phyloP scores from a whole-genome alignment of 2,888 invertebrate species.

The Eupithecia abbreviata region DNA sequence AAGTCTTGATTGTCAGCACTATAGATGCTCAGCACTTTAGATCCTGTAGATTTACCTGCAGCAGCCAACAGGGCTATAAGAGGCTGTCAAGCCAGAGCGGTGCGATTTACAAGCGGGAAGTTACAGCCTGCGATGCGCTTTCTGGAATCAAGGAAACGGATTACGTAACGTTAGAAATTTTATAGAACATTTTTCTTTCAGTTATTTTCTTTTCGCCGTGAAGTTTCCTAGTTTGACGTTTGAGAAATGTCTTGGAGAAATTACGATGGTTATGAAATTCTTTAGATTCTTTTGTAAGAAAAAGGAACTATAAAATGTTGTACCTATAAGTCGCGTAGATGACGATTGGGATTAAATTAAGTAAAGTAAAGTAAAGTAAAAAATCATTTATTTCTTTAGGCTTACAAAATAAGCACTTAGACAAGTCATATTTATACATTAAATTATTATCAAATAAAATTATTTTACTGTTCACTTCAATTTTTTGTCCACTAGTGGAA shows the following conservation, averaged over 20 bases:
- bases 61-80: not conserved
- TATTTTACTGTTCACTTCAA: no score
- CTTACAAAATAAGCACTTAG: no score
- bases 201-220: slow-evolving; percentile 26
- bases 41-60: not conserved
- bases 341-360: no score
- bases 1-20: no score
- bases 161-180: slow-evolving; percentile 32
- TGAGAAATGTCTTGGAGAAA: slow-evolving; percentile 18
- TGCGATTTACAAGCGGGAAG: slow-evolving; percentile 54
- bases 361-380: no score
- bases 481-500: no score
- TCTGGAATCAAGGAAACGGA: slow-evolving; percentile 40
- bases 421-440: no score
- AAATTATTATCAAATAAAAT: no score
- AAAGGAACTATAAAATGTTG: not conserved
- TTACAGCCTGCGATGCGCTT: slow-evolving; percentile 51
- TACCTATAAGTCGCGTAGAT: no score
- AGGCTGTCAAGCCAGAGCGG: slow-evolving; percentile 49
- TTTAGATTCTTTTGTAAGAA: slow-evolving; percentile 6
- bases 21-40: not conserved
- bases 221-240: slow-evolving; percentile 28
- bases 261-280: slow-evolving; percentile 18
- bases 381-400: no score
- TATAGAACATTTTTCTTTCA: slow-evolving; percentile 28